Percentiles rank a stretch among this genome's conserved stretches.
phyloP scores from a whole-genome alignment of 2,113 vertebrate species.

The Sebastes fasciatus region DNA sequence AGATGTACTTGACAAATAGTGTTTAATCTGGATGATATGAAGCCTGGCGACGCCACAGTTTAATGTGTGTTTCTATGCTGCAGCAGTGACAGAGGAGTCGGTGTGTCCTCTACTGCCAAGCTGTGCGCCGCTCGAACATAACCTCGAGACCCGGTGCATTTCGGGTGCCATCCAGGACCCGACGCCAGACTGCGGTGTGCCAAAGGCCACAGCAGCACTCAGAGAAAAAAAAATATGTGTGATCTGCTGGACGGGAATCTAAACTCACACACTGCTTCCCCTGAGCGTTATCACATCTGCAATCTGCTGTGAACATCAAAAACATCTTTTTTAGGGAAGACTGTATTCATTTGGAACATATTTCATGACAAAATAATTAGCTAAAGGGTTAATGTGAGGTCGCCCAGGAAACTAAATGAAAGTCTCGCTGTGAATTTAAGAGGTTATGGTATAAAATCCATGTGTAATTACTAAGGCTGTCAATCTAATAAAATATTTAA shows the following conservation, averaged over 20 bases:
- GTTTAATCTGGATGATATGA: not conserved
- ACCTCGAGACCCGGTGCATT: constrained; percentile 42
- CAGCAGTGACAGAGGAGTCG: constrained; percentile 26
- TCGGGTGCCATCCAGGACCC: constrained; percentile 28
- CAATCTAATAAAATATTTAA: no score
- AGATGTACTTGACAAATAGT: constrained; percentile 8
- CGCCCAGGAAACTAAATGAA: not conserved
- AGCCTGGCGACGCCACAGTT: not conserved
- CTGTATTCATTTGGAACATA: constrained; percentile 20
- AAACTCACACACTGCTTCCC: constrained; percentile 10
- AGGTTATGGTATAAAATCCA: not conserved
- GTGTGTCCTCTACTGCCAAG: constrained; percentile 47
- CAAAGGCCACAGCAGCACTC: constrained; percentile 35
- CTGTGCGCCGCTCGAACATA: constrained; percentile 15
- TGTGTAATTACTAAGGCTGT: not conserved
- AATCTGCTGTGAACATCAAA: constrained; percentile 35
- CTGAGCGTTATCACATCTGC: constrained; percentile 15
- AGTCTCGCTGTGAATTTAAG: not conserved
- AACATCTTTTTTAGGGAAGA: constrained; percentile 21
- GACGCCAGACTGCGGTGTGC: constrained; percentile 38
- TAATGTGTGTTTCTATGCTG: constrained; percentile 2
- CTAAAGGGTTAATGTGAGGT: not conserved
- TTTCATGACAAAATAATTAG: constrained; percentile 4
- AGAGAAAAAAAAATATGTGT: constrained; percentile 11
- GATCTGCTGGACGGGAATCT: constrained; percentile 19